These are phyloP conservation scores for Aldrovandia affinis DNA, from an alignment of 2,797 vertebrate species.

Conservation along the genomic window DNA sequence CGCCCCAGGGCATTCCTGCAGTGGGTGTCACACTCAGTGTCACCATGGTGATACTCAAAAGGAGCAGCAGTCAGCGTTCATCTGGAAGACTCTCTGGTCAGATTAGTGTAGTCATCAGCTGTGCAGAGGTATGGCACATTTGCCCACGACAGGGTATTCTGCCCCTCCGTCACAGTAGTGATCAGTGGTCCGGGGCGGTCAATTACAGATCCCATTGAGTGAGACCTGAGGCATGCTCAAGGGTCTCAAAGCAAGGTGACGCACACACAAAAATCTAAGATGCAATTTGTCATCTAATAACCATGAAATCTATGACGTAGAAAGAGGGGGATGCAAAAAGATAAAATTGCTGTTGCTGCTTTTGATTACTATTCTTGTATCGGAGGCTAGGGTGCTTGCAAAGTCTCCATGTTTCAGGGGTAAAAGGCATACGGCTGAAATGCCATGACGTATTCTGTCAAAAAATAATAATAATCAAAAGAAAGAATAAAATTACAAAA, in stretches of 20 bases:
- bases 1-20: background rate
- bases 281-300: no score
- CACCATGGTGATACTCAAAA: background rate
- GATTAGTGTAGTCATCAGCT: background rate
- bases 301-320: no score
- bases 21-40: background rate
- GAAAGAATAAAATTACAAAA: constrained; percentile 12
- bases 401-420: background rate
- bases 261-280: no score
- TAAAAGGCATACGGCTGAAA: background rate
- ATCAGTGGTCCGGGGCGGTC: background rate
- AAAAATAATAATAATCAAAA: background rate
- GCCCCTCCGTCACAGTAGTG: background rate
- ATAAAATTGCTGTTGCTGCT: no score
- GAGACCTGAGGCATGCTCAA: background rate
- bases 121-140: background rate
- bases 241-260: no score
- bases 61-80: background rate
- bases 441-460: background rate
- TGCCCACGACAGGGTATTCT: background rate
- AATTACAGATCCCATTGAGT: background rate
- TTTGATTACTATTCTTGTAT: no score
- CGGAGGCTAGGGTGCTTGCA: no score
- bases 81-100: background rate
- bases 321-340: no score